Conservation (phyloP, 2,113 vertebrate genomes). For the Taxidea taxus region DNA sequence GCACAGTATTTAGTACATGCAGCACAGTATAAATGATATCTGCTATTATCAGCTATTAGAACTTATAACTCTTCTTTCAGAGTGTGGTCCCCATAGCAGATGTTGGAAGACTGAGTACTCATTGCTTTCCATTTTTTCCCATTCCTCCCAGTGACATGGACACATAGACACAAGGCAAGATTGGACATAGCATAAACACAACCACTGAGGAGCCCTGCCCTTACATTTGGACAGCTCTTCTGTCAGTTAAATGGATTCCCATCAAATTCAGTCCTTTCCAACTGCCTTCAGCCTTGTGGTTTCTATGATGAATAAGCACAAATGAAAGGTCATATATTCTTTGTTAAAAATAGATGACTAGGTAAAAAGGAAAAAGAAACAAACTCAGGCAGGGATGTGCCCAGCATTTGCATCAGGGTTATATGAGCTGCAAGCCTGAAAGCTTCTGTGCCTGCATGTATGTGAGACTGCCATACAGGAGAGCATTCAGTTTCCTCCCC, state of each 20-base stretch:
- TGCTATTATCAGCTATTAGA: not conserved
- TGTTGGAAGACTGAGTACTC: not conserved
- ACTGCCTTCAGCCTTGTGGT: not conserved
- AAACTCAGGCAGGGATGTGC: not conserved
- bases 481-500: not conserved
- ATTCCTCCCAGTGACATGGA: not conserved
- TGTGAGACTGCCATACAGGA: not conserved
- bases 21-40: not conserved
- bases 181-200: not conserved
- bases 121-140: not conserved
- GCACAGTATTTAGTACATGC: not conserved
- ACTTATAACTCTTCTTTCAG: not conserved
- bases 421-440: not conserved
- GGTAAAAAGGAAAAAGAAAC: not conserved
- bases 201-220: not conserved
- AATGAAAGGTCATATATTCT: not conserved
- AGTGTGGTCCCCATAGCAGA: not conserved
- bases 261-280: not conserved
- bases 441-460: slow-evolving; percentile 10
- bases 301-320: not conserved
- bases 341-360: not conserved
- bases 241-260: not conserved
- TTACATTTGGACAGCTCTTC: not conserved
- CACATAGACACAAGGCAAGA: not conserved
- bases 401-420: not conserved